Base-by-base conservation (phyloP, 92 coral and sea anemone species). In the Phenganax marumi region DNA sequence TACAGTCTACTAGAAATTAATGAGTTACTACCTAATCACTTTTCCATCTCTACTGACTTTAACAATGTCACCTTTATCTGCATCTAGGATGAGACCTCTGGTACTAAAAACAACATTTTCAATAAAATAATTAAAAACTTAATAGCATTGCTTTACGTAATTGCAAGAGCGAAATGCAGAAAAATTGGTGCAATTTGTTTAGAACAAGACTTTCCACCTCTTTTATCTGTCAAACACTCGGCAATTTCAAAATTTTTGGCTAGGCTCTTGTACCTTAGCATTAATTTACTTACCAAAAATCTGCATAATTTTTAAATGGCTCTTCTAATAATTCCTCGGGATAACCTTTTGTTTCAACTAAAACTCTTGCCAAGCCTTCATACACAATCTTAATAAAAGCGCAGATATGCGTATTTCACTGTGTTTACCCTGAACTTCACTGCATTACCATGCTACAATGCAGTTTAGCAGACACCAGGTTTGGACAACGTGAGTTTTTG, bases 61-160 rank as follows among this genome's bases (percentile, higher is more conserved):
- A 56, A 96, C 79, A 43, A 96, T 55, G 80, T 96, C 91, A 52
- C 99, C 99, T 33, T 89, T 92, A 43, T 88, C 89, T 13, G 70
- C 52, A 68, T 96, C 99, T 70, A 92, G 86, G 50, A 96, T 77
- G 56, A 92, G 87, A 58, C 99, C 99, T 82, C 96, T 96, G 53
- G 91, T 80, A 63, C 99, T 96, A 84, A 75, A 77, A 33, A 49
- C 7, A 50, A 61, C 43, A 33, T 33, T 33, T 33, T 33, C 43
- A 54, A 54, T 56, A 1, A 2, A 56, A 70, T 33, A 19, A 3
- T 8, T 2, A 8, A 18, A 10, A 12, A 6, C 43, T 33, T 21
- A 9, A 0, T 24, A 70, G 7, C 43, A 2, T 33, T 33, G 43
- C 43, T 1, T 33, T 2, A 33, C 43, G 5, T 1, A 33, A 33